A percentile compares a stretch with the other conserved stretches of the same genome.
Evolutionary conservation across 2,888 invertebrate genomes (phyloP).

Genomic region (Heliconius ismenius): DNA sequence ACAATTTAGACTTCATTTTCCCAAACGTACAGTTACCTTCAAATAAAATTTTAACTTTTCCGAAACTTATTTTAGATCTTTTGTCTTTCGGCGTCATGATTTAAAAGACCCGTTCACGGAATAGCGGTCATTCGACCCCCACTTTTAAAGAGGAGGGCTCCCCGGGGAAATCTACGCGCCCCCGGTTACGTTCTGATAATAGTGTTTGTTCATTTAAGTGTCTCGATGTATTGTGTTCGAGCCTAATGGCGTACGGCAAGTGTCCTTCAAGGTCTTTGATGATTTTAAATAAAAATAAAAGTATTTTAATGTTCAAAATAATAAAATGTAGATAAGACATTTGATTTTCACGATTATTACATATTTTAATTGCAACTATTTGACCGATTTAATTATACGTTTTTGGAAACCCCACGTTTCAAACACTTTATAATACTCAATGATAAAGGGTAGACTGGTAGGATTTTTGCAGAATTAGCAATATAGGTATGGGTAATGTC

Average conservation of each 20-base stretch:
- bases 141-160: constrained; percentile 74
- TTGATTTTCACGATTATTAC: no score
- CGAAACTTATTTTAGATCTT: constrained; percentile 40
- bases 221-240: constrained; percentile 67
- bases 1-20: constrained; percentile 29
- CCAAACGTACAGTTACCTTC: constrained; percentile 30
- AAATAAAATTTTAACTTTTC: constrained; percentile 34
- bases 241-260: constrained; percentile 53
- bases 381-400: no score
- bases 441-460: no score
- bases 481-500: no score
- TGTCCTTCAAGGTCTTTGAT: constrained; percentile 14
- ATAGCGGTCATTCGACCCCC: constrained; percentile 67
- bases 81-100: constrained; percentile 42
- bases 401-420: no score
- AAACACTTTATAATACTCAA: no score
- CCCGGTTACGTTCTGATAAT: constrained; percentile 67
- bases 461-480: no score
- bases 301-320: neutral
- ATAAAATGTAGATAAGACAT: neutral
- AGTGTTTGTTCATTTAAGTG: constrained; percentile 80
- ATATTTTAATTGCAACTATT: no score
- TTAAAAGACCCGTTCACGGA: constrained; percentile 41
- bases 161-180: constrained; percentile 77
- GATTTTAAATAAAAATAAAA: constrained; percentile 5